Base-by-base conservation (phyloP, 1,140 invertebrate genomes). In the Phocides pigmalion region DNA sequence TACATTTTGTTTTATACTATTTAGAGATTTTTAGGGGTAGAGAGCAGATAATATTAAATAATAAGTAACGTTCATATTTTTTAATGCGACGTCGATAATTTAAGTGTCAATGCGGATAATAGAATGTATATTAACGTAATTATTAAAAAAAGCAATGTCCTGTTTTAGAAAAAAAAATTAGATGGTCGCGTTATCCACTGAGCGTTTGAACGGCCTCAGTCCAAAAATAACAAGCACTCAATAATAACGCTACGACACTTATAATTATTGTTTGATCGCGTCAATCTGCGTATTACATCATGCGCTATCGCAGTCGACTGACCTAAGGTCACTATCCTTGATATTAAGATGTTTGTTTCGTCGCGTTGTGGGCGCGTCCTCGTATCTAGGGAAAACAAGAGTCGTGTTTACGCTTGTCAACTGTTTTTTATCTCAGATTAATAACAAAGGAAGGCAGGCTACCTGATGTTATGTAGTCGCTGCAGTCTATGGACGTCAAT, bases 321-420 rank as follows among this genome's bases (percentile, higher is more conserved):
- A 72, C 70, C 70, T 37, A 19, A 47, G 76, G 76, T 74, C 71
- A 44, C 32, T 53, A 37, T 75, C 39, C 54, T 35, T 79, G 76
- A 79, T 79, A 72, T 64, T 73, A 75, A 79, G 49, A 66, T 72
- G 66, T 72, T 71, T 77, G 68, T 68, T 61, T 65, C n/a, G n/a
- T n/a, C n/a, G n/a, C n/a, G n/a, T n/a, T 15, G 54, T 69, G 54
- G 64, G 62, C 63, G 32, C 54, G 74, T 46, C 68, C 46, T 22
- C 47, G 22, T 6, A 22, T 41, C 35, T 50, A 11, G 49, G n/a
- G 50, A 47, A 56, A 64, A 64, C 62, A 64, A 44, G 19, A 11
- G 28, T 32, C 9, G 9, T 32, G n/a, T 32, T 8, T 32, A 32
- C 28, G n/a, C 9, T 32, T 32, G 25, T 11, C 28, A 11, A 32